Percentiles rank a stretch among this genome's conserved stretches.
Conservation (phyloP, 2,797 vertebrate species). For the Microctenopoma steveboyesi region DNA sequence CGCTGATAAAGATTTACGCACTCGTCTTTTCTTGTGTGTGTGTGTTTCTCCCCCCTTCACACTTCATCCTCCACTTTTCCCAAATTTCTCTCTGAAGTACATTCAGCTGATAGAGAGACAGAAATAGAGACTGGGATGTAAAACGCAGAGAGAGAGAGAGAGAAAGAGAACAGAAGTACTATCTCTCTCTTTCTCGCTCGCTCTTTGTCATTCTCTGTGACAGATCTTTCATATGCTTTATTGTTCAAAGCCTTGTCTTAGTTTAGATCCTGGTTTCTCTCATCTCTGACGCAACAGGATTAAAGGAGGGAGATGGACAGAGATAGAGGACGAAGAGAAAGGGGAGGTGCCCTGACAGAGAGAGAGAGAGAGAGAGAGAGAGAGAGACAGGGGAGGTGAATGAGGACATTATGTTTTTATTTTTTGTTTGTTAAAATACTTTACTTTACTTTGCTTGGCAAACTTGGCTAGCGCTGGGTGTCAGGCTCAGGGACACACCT, state of each 20-base stretch:
- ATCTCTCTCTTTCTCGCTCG: neutral
- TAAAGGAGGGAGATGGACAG: conserved; percentile 20
- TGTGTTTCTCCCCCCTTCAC: conserved; percentile 1
- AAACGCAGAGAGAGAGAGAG: conserved; percentile 7
- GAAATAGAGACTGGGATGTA: conserved; percentile 34
- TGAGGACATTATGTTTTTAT: neutral
- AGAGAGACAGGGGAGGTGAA: neutral
- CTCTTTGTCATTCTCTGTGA: conserved; percentile 14
- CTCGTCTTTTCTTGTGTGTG: conserved; percentile 13
- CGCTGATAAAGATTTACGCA: too few species aligned
- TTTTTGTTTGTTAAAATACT: neutral
- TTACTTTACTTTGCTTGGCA: too few species aligned
- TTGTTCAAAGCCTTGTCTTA: conserved; percentile 59
- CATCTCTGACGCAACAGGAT: conserved; percentile 32
- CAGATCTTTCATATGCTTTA: conserved; percentile 47
- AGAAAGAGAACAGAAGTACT: neutral
- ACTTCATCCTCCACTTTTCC: conserved; percentile 2
- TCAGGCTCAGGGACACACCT: too few species aligned
- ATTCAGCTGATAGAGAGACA: conserved; percentile 27
- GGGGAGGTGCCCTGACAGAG: neutral
- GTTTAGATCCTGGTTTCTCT: conserved; percentile 46
- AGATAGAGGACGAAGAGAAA: neutral
- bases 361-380: neutral
- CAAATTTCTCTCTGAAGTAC: conserved; percentile 40
- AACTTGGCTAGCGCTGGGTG: too few species aligned